Evolutionary conservation across 2,797 vertebrate genomes (phyloP).

Genomic region (Discoglossus pictus): DNA sequence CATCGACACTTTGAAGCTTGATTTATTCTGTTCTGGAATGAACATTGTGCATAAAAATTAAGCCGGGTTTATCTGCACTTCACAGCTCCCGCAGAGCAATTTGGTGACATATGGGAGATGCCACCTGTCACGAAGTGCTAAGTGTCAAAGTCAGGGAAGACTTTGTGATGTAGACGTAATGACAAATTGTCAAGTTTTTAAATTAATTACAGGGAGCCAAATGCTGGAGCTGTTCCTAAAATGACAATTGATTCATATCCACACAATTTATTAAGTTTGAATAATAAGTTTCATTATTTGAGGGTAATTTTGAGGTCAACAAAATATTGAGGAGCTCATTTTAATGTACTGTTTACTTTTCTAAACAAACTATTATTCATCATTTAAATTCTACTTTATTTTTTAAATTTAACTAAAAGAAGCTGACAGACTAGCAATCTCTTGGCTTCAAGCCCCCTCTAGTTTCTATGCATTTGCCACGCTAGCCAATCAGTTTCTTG

Average conservation of each 20-base stretch:
- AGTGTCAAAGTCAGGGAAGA: conserved; percentile 11
- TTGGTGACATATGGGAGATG: conserved; percentile 38
- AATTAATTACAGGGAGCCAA: conserved; percentile 33
- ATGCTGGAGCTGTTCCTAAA: conserved; percentile 12
- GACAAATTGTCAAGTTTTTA: conserved; percentile 26
- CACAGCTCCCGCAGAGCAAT: conserved; percentile 26
- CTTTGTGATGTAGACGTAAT: conserved; percentile 19
- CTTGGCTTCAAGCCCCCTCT: too few relatives aligned
- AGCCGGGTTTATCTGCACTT: conserved; percentile 30
- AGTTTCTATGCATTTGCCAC: too few relatives aligned
- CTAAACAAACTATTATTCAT: too few relatives aligned
- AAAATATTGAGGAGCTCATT: too few relatives aligned
- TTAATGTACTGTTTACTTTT: too few relatives aligned
- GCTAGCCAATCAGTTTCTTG: too few relatives aligned
- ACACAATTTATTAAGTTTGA: too few relatives aligned
- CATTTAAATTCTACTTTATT: too few relatives aligned
- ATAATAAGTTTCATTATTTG: not conserved
- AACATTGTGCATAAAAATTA: conserved; percentile 19
- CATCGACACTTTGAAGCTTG: too few relatives aligned
- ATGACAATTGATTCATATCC: conserved; percentile 15
- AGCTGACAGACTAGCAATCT: too few relatives aligned
- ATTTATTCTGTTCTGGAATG: not conserved
- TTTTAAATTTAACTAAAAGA: too few relatives aligned
- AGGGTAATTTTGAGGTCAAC: not conserved
- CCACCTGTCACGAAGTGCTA: conserved; percentile 39